phyloP scores from a whole-genome alignment of 2,888 invertebrate species.

The Cheilosia scutellata region DNA sequence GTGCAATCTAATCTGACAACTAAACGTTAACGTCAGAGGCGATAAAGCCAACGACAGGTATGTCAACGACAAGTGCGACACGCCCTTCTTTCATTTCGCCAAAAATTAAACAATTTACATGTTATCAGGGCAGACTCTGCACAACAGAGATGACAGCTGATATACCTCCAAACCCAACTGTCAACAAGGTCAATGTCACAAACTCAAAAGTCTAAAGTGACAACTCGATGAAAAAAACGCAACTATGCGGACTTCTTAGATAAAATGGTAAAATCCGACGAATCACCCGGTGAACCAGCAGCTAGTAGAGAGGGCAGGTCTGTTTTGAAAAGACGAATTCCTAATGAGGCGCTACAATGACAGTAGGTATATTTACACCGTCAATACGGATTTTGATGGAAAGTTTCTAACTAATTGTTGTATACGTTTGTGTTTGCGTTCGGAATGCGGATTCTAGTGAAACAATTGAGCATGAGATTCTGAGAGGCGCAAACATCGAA shows the following conservation, averaged over 20 bases:
- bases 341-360: conserved; percentile 29
- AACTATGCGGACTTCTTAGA: conserved; percentile 18
- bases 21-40: conserved; percentile 26
- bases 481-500: conserved; percentile 3
- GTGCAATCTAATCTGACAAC: conserved; percentile 48
- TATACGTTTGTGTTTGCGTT: conserved; percentile 2
- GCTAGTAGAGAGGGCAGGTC: not conserved
- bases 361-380: not conserved
- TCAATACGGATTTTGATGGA: conserved; percentile 38
- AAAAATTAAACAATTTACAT: conserved; percentile 45
- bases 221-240: not conserved
- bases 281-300: not conserved
- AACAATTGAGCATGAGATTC: conserved; percentile 44
- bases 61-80: not conserved
- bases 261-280: conserved; percentile 25
- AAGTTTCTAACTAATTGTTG: conserved; percentile 26
- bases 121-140: conserved; percentile 21
- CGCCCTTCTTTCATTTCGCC: not conserved
- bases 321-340: conserved; percentile 1
- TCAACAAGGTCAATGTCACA: no score
- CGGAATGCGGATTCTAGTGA: conserved; percentile 57
- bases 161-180: no score
- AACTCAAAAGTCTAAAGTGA: not conserved
- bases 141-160: no score
- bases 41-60: conserved; percentile 27